These are phyloP conservation scores for Drosophila gaucha DNA, from an alignment of 2,888 invertebrate species.

Conservation along the genomic window DNA sequence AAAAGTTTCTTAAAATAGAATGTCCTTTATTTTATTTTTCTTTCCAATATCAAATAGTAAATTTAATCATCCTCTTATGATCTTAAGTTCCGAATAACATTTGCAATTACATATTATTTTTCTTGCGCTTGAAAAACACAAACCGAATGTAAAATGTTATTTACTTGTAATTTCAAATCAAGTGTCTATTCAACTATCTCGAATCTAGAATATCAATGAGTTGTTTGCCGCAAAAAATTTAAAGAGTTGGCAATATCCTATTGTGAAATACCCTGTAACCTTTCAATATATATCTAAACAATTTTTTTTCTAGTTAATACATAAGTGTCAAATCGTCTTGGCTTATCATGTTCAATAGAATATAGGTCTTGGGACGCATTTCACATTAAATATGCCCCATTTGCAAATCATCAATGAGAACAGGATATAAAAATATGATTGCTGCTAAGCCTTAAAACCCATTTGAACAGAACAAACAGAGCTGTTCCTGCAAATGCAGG, in stretches of 20 bases:
- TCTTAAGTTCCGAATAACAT: neutral
- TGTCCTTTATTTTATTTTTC: neutral
- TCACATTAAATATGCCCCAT: neutral
- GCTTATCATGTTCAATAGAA: too few relatives aligned
- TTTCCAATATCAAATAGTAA: neutral
- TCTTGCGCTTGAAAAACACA: neutral
- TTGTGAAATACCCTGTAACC: neutral
- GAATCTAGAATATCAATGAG: conserved; percentile 35
- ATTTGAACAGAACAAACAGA: conserved; percentile 33
- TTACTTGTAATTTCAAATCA: conserved; percentile 41
- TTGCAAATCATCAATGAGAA: neutral
- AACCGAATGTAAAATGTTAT: conserved; percentile 17
- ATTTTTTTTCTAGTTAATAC: too few relatives aligned
- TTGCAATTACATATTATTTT: conserved; percentile 4
- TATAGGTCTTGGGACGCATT: too few relatives aligned
- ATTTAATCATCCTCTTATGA: neutral
- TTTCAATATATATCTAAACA: too few relatives aligned
- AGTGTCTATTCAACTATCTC: conserved; percentile 37
- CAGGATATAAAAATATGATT: conserved; percentile 52
- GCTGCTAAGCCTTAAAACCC: conserved; percentile 47
- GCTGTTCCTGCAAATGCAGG: conserved; percentile 22
- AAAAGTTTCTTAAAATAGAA: too few relatives aligned
- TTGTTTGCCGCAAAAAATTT: conserved; percentile 27
- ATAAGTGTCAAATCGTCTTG: too few relatives aligned
- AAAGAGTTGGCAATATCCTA: neutral